Evolutionary conservation across 2,797 vertebrate species (phyloP).

Genomic region (Alcedo quadribrachys): DNA sequence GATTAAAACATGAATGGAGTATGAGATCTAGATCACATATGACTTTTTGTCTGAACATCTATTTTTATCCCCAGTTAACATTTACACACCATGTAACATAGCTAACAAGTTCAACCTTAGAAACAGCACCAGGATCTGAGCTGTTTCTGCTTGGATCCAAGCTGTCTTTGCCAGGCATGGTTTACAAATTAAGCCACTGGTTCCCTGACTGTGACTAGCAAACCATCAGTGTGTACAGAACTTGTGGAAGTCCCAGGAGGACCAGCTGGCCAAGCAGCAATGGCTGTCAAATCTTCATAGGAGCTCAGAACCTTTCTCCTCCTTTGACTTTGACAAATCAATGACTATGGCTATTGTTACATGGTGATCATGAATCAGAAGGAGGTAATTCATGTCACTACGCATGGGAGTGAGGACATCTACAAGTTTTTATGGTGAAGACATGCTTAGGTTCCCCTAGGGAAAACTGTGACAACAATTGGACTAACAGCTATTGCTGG

Average conservation of each 20-base stretch:
- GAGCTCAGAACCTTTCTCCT: not conserved
- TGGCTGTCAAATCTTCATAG: not conserved
- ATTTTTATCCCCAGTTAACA: constrained; percentile 18
- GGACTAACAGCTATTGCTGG: not conserved
- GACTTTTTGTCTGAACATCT: not conserved
- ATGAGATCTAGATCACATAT: not conserved
- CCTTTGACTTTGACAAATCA: not conserved
- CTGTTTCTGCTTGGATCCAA: not conserved
- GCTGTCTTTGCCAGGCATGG: not conserved
- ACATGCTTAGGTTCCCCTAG: not conserved
- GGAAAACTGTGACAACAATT: not conserved
- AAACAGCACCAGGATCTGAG: not conserved
- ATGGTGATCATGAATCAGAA: not conserved
- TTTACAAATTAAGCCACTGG: constrained; percentile 12
- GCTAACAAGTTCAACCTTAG: not conserved
- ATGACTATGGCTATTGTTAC: not conserved
- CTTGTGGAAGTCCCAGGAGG: not conserved
- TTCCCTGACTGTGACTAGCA: constrained; percentile 2
- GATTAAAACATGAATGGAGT: not conserved
- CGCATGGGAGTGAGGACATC: not conserved
- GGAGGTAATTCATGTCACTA: not conserved
- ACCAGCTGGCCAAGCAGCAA: not conserved
- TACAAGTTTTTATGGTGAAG: not conserved
- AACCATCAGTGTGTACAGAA: not conserved
- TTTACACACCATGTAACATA: not conserved